Evolutionary conservation across 2,888 invertebrate species (phyloP).

Genomic region (Hydrotaea diabolus): DNA sequence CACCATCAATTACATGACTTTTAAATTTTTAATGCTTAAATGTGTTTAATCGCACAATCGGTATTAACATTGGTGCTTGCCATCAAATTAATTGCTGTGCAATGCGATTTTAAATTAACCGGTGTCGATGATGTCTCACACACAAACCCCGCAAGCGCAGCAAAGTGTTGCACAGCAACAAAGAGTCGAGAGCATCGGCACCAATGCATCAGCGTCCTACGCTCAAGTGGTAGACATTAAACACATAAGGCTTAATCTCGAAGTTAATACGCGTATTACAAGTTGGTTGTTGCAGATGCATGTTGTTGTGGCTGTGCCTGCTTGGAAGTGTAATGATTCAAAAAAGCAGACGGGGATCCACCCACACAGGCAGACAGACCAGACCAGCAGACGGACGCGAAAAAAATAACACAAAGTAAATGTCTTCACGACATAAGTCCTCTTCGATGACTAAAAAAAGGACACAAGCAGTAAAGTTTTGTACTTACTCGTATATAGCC

Average conservation of each 20-base stretch:
- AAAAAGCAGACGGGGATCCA: constrained; percentile 61
- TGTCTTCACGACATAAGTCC: not conserved
- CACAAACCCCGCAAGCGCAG: constrained; percentile 30
- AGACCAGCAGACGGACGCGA: not conserved
- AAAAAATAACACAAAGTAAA: not conserved
- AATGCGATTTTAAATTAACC: constrained; percentile 65
- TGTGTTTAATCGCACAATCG: constrained; percentile 66
- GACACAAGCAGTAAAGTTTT: not conserved
- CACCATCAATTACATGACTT: constrained; percentile 66
- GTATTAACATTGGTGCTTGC: constrained; percentile 66
- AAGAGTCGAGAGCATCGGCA: constrained; percentile 35
- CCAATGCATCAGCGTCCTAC: constrained; percentile 63
- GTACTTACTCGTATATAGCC: too few relatives aligned
- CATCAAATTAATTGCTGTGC: constrained; percentile 67
- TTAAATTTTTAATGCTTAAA: constrained; percentile 54
- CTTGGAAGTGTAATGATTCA: constrained; percentile 54
- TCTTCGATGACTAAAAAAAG: not conserved
- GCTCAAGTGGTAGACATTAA: constrained; percentile 54
- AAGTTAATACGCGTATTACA: constrained; percentile 60
- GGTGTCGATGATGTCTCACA: constrained; percentile 63
- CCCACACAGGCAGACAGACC: constrained; percentile 56
- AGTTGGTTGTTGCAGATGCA: constrained; percentile 19
- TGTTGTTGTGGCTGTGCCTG: constrained; percentile 8
- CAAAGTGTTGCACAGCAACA: constrained; percentile 26
- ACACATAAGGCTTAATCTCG: constrained; percentile 60